Base-by-base conservation (phyloP, 2,113 vertebrate genomes). In the Charadrius vociferus region DNA sequence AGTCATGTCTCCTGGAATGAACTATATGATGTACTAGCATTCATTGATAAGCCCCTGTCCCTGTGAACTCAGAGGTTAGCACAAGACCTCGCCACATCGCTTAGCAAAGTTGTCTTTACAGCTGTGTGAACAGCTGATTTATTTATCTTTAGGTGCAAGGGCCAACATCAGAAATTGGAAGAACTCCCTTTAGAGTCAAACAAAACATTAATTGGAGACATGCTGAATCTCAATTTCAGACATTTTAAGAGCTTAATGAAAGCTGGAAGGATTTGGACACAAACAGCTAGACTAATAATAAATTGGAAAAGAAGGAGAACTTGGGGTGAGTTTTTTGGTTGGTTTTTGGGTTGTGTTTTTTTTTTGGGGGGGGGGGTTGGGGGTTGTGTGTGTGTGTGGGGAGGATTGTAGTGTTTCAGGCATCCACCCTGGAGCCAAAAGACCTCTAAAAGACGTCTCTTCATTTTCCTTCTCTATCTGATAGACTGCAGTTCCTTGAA, bases 1-100 rank as follows among this genome's bases (percentile, higher is more conserved):
- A 94, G 72, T 41, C 50, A 36, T 82, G 90, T 96, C 94, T 94
- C 83, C 72, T 84, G 67, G 92, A 90, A 94, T 96, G 91, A 96
- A 87, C 94, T 81, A 88, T 90, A 63, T 81, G 66, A 93, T 90
- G 39, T 77, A 67, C 79, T 66, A 91, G 75, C 45, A 56, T 47
- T 63, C 93, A 92, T 26, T 93, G 85, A 94, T 95, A 96, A 94
- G 53, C 30, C 62, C 23, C 52, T 73, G 58, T 74, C 50, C 73
- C 75, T 93, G 36, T 89, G 88, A 94, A 92, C 70, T 82, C 80
- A 47, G 68, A 85, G 66, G 67, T 95, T 91, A 96, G 66, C 67
- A 77, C 29, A 86, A 1, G 4, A 85, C 61, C 55, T 68, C 1
- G 6, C 65, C 84, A 95, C 68, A 92, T 83, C 75, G 71, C 70